Evolutionary conservation across 2,797 vertebrate genomes (phyloP), one percentile per base, ranked within the genome.

Genomic region (Gallinago nigripennis): DNA sequence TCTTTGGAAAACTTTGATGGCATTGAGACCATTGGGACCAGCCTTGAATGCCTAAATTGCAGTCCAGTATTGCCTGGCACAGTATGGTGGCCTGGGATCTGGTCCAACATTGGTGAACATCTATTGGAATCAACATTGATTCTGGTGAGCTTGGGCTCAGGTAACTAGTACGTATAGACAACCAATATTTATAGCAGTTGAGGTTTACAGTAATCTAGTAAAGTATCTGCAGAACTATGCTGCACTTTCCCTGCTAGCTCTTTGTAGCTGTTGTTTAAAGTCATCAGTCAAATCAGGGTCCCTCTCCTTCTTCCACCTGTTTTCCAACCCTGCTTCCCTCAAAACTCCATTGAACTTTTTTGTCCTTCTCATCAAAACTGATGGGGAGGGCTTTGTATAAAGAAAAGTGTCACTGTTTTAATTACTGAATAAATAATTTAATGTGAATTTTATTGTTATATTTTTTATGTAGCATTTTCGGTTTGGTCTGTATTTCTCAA

Each of bases 361-460:
- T 76, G 31, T 16, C 28, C 16, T 27, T 79, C 48, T 51, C 39
- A 60, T 92, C 46, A 80, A 84, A 93, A 93, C 24, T 94, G 83
- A 70, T 91, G 46, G 53, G 45, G 51, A 11, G 33, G 20, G 60
- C 54, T 90, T 95, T 97, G 94, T 97, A 88, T 37, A 92, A 94
- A 96, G 60, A 95, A 79, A 93, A 81, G 61, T 96, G 82, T 96
- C 54, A 79, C 64, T 96, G 94, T 94, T 95, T 91, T 95, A 94
- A 94, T 96, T 97, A 81, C 91, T 97, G 94, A 98, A 98, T 98
- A 97, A 98, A 98, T 98, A 98, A 97, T 95, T 97, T 98, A 97
- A 98, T 98, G 97, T 97, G 96, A 97, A 95, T 83, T 92, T 90
- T 92, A 95, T 90, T 95, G 93, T 90, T 96, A 71, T 41, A 73